Base-by-base conservation (phyloP, 2,113 vertebrate genomes). In the Mirounga angustirostris region DNA sequence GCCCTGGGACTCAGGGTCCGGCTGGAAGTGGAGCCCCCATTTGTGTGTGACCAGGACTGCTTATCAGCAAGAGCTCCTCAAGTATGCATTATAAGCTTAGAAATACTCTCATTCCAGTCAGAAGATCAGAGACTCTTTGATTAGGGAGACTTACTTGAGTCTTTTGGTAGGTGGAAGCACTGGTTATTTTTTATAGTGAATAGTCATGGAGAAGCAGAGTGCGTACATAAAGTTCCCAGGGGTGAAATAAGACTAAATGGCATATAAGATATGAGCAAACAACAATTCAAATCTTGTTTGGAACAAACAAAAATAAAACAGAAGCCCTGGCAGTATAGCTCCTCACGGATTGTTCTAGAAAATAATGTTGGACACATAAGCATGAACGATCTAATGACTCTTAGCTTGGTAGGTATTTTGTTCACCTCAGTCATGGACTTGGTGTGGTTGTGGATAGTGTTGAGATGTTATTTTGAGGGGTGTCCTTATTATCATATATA, bases 261-360 rank as follows among this genome's bases (percentile, higher is more conserved):
- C 43, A 15, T 7, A 15, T 16, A 76, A 65, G n/a, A 58, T 33
- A 52, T 1, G 43, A 89, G 21, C 30, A 73, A 22, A 83, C 15
- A 50, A 9, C 71, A 56, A 30, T 92, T 88, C 85, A 56, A 67
- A 67, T 61, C 30, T 90, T 90, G 33, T 93, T 82, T 69, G 71
- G 87, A 81, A 50, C 73, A 86, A 96, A 56, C 56, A 59, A 46
- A 85, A 95, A 26, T 13, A 33, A 84, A 93, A 21, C 13, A 89
- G 50, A 52, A 73, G 19, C 7, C 63, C 80, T 76, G 36, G 14
- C 9, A 36, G 33, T 26, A 69, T 24, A 67, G 54, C 14, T 89
- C 88, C 12, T 84, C 46, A 18, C 5, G n/a, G 40, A 52, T 69
- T 26, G n/a, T 65, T 89, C 13, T 3, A 40, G 89, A 79, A 78